Percentiles rank a stretch among this genome's conserved stretches.
Conservation (phyloP, 2,113 vertebrate species). For the Apistogramma diplotaenia region DNA sequence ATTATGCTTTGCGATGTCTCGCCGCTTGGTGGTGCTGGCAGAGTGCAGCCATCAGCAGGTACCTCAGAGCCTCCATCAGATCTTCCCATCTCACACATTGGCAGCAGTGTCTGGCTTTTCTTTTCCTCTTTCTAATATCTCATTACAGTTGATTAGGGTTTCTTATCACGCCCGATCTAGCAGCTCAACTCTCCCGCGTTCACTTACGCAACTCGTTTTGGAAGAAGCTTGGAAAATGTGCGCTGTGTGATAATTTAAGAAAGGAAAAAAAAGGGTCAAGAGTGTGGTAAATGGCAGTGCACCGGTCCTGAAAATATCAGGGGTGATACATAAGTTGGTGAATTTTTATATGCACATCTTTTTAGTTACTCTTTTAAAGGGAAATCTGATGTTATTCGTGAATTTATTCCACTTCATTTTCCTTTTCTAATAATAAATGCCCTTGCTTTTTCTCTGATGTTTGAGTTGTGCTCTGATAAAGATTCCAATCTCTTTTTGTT, state of each 20-base stretch:
- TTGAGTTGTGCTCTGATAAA: background rate
- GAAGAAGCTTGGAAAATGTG: background rate
- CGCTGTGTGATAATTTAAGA: background rate
- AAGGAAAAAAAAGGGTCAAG: background rate
- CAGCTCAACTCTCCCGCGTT: background rate
- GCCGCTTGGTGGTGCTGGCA: slow-evolving; percentile 78
- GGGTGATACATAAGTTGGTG: background rate
- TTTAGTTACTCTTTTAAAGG: background rate
- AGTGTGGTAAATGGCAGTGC: background rate
- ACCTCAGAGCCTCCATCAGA: background rate
- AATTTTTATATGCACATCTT: background rate
- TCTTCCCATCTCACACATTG: background rate
- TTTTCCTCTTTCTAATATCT: background rate
- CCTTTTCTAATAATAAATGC: background rate
- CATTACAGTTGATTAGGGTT: background rate
- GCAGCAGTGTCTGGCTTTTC: background rate
- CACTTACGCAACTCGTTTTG: background rate
- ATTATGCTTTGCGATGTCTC: background rate
- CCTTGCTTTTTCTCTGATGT: background rate
- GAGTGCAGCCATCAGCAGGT: slow-evolving; percentile 39
- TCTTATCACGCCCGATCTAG: background rate
- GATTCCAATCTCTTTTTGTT: background rate
- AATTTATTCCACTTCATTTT: background rate
- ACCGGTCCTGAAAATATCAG: background rate
- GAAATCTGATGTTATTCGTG: background rate